Evolutionary conservation across 2,113 vertebrate species (phyloP).

Genomic region (Zosterops pallidus): DNA sequence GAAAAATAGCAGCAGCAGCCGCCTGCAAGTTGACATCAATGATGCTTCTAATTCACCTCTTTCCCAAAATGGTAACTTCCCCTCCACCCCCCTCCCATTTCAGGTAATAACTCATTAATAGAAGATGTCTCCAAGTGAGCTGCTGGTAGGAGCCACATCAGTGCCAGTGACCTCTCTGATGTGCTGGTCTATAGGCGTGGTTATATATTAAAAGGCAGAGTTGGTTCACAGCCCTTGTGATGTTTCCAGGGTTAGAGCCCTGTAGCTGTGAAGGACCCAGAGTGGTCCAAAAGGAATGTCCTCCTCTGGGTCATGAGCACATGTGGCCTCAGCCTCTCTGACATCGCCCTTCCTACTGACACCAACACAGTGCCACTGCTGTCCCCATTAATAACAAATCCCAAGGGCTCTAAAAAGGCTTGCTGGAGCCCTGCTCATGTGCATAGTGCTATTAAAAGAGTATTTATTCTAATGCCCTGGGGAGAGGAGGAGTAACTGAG

Average conservation of each 20-base stretch:
- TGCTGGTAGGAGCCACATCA: background rate
- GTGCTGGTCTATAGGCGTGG: accelerated
- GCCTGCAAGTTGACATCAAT: background rate
- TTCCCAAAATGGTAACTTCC: background rate
- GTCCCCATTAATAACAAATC: background rate
- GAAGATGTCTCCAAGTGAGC: background rate
- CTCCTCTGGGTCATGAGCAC: background rate
- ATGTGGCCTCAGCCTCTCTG: background rate
- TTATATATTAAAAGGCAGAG: background rate
- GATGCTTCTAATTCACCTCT: background rate
- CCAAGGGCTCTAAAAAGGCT: background rate
- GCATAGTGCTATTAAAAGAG: background rate
- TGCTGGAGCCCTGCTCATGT: background rate
- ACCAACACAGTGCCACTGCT: background rate
- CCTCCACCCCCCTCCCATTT: background rate
- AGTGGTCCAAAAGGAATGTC: background rate
- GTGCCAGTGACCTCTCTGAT: background rate
- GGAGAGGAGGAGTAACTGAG: background rate
- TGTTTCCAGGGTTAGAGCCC: background rate
- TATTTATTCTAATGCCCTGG: background rate
- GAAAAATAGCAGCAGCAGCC: background rate
- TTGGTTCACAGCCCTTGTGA: background rate
- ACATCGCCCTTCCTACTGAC: background rate
- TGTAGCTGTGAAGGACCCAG: background rate
- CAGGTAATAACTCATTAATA: background rate